A percentile compares a stretch with the other conserved stretches of the same genome.
phyloP scores from a whole-genome alignment of 2,797 vertebrate species.

The Lates japonicus region DNA sequence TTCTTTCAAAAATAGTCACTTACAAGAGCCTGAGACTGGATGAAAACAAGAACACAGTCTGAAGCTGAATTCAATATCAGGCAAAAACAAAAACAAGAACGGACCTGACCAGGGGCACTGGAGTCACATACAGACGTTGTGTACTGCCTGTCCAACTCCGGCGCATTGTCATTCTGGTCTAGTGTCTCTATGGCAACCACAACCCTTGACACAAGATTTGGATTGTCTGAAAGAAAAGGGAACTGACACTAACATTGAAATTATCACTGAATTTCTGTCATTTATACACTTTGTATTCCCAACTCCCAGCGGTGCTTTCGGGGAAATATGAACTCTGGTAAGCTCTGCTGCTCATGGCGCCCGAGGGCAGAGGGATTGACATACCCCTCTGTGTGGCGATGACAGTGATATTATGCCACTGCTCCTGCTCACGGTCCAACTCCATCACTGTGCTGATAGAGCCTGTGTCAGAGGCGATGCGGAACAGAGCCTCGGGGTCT shows the following conservation, averaged over 20 bases:
- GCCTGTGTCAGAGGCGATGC: slow-evolving; percentile 90
- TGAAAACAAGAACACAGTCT: slow-evolving; percentile 5
- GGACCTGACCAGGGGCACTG: slow-evolving; percentile 89
- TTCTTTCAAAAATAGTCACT: background rate
- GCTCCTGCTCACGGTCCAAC: slow-evolving; percentile 90
- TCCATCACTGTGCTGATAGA: slow-evolving; percentile 88
- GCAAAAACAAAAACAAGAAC: slow-evolving; percentile 40
- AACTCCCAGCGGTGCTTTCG: slow-evolving; percentile 23
- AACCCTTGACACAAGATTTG: slow-evolving; percentile 89
- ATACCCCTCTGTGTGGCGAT: slow-evolving; percentile 92
- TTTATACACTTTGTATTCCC: slow-evolving; percentile 43
- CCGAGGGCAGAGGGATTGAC: slow-evolving; percentile 41
- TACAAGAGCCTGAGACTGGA: background rate
- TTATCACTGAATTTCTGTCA: slow-evolving; percentile 45
- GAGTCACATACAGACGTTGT: slow-evolving; percentile 92
- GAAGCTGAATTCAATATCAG: slow-evolving; percentile 19
- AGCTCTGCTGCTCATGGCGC: slow-evolving; percentile 27
- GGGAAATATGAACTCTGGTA: slow-evolving; percentile 53
- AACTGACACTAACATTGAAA: slow-evolving; percentile 54
- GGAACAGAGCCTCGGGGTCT: slow-evolving; percentile 90
- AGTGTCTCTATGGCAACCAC: slow-evolving; percentile 92
- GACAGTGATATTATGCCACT: slow-evolving; percentile 93
- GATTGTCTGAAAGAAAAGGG: slow-evolving; percentile 87
- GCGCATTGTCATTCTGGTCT: slow-evolving; percentile 94
- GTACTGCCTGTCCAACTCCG: slow-evolving; percentile 90